These are phyloP conservation scores for Drosophila fulvimacula DNA, from an alignment of 2,888 invertebrate species.

Conservation along the genomic window DNA sequence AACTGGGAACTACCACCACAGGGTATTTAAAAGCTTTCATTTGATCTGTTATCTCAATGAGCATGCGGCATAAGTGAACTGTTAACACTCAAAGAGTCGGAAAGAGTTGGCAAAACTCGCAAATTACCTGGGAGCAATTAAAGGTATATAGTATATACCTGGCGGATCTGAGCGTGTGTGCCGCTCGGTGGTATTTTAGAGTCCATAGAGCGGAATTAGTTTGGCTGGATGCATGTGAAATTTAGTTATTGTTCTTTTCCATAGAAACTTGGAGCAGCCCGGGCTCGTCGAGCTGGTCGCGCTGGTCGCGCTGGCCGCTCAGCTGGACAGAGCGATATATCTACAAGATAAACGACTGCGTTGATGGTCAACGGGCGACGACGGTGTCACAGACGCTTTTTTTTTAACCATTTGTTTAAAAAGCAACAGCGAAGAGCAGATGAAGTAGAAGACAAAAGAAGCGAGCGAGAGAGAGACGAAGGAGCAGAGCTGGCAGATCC, in stretches of 20 bases:
- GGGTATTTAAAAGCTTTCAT: neutral
- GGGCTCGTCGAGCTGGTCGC: slow-evolving; percentile 4
- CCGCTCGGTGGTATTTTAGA: slow-evolving; percentile 1
- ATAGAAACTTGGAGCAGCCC: slow-evolving; percentile 36
- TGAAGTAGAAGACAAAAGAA: slow-evolving; percentile 41
- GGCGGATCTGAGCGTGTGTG: neutral
- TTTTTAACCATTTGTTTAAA: slow-evolving; percentile 33
- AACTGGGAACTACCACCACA: neutral
- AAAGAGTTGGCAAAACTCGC: neutral
- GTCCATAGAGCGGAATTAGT: slow-evolving; percentile 13
- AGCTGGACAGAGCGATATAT: slow-evolving; percentile 65
- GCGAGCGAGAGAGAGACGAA: slow-evolving; percentile 45
- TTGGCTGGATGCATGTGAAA: slow-evolving; percentile 39
- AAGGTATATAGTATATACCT: neutral
- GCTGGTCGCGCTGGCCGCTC: slow-evolving; percentile 30
- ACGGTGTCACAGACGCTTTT: slow-evolving; percentile 23
- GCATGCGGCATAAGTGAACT: neutral
- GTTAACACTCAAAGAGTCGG: neutral
- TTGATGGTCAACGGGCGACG: slow-evolving; percentile 55
- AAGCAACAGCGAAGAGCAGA: slow-evolving; percentile 21
- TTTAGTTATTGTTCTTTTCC: slow-evolving; percentile 52
- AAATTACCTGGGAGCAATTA: neutral
- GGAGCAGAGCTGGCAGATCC: slow-evolving; percentile 69
- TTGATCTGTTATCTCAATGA: neutral
- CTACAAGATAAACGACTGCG: slow-evolving; percentile 65